Evolutionary conservation across 2,888 invertebrate genomes (phyloP).

Genomic region (Drosophila hamatofila): DNA sequence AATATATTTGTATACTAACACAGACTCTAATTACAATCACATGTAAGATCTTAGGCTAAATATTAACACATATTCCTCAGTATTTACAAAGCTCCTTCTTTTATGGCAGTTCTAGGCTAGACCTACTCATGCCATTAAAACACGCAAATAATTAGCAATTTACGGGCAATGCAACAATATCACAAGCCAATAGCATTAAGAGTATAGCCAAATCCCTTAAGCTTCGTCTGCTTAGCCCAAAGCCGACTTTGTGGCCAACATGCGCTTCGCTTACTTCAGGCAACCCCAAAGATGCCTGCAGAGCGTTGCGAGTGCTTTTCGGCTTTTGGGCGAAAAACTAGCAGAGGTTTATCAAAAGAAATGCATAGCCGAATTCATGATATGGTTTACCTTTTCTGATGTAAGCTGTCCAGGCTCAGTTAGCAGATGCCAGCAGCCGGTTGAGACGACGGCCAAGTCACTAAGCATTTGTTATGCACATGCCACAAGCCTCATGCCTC

Average conservation of each 20-base stretch:
- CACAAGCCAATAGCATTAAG: conserved; percentile 8
- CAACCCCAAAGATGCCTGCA: neutral
- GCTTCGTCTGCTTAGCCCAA: neutral
- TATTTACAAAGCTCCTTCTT: neutral
- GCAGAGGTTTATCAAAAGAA: conserved; percentile 49
- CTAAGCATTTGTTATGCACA: conserved; percentile 78
- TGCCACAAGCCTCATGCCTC: conserved; percentile 31
- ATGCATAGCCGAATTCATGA: conserved; percentile 74
- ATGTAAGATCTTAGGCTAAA: too few species aligned
- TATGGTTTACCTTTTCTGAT: conserved; percentile 70
- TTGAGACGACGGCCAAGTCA: conserved; percentile 65
- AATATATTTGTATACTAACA: too few species aligned
- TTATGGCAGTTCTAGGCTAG: neutral
- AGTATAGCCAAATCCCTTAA: conserved; percentile 19
- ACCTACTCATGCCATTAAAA: neutral
- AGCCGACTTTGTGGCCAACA: conserved; percentile 13
- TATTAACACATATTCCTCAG: too few species aligned
- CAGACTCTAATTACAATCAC: too few species aligned
- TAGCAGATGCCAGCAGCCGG: conserved; percentile 58
- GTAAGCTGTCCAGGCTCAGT: conserved; percentile 58
- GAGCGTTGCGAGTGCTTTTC: conserved; percentile 22
- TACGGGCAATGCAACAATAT: neutral
- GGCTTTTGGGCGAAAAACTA: conserved; percentile 26
- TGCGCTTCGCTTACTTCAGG: conserved; percentile 14
- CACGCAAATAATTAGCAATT: conserved; percentile 18